These are phyloP conservation scores for Ahaetulla prasina DNA, from an alignment of 2,113 vertebrate species.

Conservation along the genomic window DNA sequence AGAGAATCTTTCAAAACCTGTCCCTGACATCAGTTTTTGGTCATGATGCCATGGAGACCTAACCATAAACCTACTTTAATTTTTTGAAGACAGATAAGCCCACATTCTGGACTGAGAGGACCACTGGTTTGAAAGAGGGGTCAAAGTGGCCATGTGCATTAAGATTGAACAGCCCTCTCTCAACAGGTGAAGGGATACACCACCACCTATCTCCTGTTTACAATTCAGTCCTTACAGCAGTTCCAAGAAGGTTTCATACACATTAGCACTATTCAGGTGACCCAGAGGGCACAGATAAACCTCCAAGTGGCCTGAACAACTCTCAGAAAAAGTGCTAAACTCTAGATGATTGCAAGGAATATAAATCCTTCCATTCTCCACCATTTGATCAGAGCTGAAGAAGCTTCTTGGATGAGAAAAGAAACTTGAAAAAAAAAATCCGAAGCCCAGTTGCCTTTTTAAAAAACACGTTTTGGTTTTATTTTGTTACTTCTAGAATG, in stretches of 20 bases:
- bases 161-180: not conserved
- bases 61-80: not conserved
- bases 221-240: not conserved
- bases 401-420: not conserved
- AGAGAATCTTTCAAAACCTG: not conserved
- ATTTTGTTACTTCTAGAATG: slow-evolving; percentile 5
- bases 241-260: not conserved
- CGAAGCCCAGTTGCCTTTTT: not conserved
- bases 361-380: not conserved
- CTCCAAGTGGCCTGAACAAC: not conserved
- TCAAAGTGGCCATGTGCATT: not conserved
- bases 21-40: not conserved
- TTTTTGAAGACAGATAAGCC: not conserved
- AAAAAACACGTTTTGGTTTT: not conserved
- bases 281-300: not conserved
- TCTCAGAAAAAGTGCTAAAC: not conserved
- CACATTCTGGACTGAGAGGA: not conserved
- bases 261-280: not conserved
- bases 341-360: not conserved
- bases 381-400: not conserved
- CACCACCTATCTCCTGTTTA: too few species aligned
- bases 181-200: not conserved
- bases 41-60: not conserved
- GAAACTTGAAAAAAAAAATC: not conserved
- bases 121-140: not conserved